Conservation (phyloP, 30 jellyfish, hydroid and myxozoan species). For the Hydractinia symbiolongicarpus region DNA sequence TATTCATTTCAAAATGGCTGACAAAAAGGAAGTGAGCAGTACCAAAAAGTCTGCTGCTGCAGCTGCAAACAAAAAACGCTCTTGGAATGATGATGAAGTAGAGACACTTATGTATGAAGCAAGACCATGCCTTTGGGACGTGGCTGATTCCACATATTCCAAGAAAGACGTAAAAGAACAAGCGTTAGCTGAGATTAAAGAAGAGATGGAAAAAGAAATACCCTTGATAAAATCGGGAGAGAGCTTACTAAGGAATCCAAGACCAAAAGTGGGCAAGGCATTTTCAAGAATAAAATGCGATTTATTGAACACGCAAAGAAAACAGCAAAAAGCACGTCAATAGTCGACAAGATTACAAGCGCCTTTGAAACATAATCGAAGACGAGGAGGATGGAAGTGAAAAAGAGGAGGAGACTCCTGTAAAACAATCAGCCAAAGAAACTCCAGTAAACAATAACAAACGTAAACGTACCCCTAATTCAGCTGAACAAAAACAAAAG, state of each 20-base stretch:
- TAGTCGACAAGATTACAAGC: neutral
- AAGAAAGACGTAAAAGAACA: no score
- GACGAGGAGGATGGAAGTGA: no score
- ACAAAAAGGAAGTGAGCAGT: no score
- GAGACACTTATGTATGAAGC: neutral
- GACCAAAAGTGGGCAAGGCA: neutral
- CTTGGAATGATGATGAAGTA: neutral
- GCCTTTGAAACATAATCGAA: constrained; percentile 4
- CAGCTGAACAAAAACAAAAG: neutral
- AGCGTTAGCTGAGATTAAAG: no score
- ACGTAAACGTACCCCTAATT: neutral
- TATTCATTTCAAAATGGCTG: no score
- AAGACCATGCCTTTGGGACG: constrained; percentile 8
- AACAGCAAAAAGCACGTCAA: constrained; percentile 11
- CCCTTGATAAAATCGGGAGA: neutral
- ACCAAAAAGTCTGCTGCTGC: no score
- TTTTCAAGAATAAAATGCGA: neutral
- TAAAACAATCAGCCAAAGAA: no score
- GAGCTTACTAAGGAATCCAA: neutral
- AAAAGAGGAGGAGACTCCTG: no score
- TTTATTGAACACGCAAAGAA: constrained; percentile 1
- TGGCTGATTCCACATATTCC: neutral
- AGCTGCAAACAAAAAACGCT: neutral
- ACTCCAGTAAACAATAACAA: neutral
- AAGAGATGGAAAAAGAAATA: neutral